Conservation (phyloP, 2,113 vertebrate genomes). For the Xerus inauris region DNA sequence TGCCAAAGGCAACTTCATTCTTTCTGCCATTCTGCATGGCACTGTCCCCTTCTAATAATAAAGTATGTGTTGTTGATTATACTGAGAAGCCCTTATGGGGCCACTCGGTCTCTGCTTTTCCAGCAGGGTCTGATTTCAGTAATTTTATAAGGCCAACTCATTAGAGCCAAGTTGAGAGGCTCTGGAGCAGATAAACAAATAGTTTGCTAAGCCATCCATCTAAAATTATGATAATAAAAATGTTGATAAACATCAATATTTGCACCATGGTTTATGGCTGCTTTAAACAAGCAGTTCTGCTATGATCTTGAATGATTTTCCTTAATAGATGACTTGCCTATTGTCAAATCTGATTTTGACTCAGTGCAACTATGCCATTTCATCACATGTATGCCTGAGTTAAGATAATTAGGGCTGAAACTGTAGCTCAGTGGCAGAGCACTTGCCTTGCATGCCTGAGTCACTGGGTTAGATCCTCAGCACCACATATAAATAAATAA, state of each 20-base stretch:
- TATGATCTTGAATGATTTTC: slow-evolving; percentile 78
- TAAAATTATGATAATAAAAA: slow-evolving; percentile 70
- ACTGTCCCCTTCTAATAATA: neutral
- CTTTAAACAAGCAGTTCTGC: slow-evolving; percentile 77
- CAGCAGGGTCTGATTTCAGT: neutral
- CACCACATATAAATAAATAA: too few relatives aligned
- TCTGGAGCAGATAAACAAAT: slow-evolving; percentile 60
- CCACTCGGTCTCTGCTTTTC: neutral
- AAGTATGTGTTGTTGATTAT: neutral
- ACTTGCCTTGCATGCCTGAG: too few relatives aligned
- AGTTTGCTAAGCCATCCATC: slow-evolving; percentile 60
- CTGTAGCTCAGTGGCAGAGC: too few relatives aligned
- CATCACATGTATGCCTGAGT: slow-evolving; percentile 47
- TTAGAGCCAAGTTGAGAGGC: neutral
- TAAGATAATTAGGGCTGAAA: too few relatives aligned
- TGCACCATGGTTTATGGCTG: slow-evolving; percentile 42
- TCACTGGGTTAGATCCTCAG: too few relatives aligned
- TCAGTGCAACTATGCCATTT: slow-evolving; percentile 67
- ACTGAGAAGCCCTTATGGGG: neutral
- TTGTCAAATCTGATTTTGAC: slow-evolving; percentile 74
- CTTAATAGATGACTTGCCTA: slow-evolving; percentile 69
- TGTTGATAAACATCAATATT: slow-evolving; percentile 69
- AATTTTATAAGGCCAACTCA: slow-evolving; percentile 55
- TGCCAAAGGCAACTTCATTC: neutral
- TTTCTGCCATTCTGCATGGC: neutral